These are phyloP conservation scores for Thryonomys swinderianus DNA, from an alignment of 2,113 vertebrate species.

Conservation along the genomic window DNA sequence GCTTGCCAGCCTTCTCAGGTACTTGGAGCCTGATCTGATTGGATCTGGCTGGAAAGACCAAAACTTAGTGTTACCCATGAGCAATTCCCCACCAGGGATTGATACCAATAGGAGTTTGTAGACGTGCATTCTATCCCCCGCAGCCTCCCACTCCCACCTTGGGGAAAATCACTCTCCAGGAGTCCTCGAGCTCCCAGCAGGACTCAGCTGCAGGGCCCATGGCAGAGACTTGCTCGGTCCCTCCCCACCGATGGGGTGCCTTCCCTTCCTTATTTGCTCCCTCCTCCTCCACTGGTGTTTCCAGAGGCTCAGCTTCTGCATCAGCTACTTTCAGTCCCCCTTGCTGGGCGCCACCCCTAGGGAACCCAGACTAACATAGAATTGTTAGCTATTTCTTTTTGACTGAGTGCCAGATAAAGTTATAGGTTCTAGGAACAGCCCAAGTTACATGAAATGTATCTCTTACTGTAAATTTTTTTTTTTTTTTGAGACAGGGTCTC, in stretches of 20 bases:
- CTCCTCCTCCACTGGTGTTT: background rate
- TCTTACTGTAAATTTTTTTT: slow-evolving; percentile 50
- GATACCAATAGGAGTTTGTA: background rate
- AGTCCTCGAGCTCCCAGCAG: background rate
- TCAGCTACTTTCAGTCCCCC: background rate
- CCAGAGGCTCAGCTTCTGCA: background rate
- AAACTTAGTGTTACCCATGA: background rate
- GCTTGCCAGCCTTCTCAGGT: background rate
- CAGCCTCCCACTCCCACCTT: background rate
- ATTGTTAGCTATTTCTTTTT: background rate
- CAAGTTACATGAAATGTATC: background rate
- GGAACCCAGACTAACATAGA: background rate
- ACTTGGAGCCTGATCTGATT: background rate
- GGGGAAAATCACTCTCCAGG: background rate
- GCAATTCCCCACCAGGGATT: background rate
- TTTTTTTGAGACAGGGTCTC: too few species aligned
- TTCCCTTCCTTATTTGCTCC: background rate
- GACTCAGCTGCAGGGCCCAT: background rate
- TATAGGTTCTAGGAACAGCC: background rate
- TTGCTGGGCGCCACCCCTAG: background rate
- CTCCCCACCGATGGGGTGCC: too few species aligned
- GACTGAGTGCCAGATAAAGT: background rate
- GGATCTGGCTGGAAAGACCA: background rate
- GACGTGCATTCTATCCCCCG: background rate
- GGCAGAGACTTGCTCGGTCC: background rate